These are phyloP conservation scores for Spea bombifrons DNA, from an alignment of 2,113 vertebrate species.

Conservation along the genomic window DNA sequence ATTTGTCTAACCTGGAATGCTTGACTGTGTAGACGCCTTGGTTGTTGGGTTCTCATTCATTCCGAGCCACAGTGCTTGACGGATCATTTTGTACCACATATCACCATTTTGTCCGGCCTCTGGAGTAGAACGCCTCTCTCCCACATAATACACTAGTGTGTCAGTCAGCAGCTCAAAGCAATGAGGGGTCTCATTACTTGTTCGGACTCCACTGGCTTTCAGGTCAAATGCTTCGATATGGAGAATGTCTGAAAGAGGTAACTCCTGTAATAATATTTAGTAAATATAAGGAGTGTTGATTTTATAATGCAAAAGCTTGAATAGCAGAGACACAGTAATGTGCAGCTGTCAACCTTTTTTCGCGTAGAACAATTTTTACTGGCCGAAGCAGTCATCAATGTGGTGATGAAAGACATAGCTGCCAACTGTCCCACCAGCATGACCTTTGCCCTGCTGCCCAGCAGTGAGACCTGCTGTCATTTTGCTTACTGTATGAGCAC, in stretches of 20 bases:
- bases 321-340: too few relatives aligned
- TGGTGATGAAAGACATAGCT: too few relatives aligned
- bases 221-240: slow-evolving; percentile 85
- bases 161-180: slow-evolving; percentile 98
- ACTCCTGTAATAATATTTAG: slow-evolving; percentile 78
- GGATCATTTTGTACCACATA: slow-evolving; percentile 39
- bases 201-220: slow-evolving; percentile 72
- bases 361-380: too few relatives aligned
- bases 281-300: slow-evolving; percentile 49
- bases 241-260: slow-evolving; percentile 97
- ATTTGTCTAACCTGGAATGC: background rate
- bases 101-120: slow-evolving; percentile 29
- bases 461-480: too few relatives aligned
- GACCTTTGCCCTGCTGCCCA: too few relatives aligned
- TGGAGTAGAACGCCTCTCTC: slow-evolving; percentile 67
- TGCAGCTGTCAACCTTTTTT: too few relatives aligned
- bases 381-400: too few relatives aligned
- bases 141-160: slow-evolving; percentile 96
- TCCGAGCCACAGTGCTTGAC: slow-evolving; percentile 29
- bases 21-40: slow-evolving; percentile 7
- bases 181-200: slow-evolving; percentile 91
- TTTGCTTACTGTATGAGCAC: too few relatives aligned
- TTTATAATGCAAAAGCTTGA: too few relatives aligned
- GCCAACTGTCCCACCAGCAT: too few relatives aligned
- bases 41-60: slow-evolving; percentile 28